Percentiles rank a stretch among this genome's conserved stretches.
phyloP scores from a whole-genome alignment of 2,113 vertebrate genomes.

The Myotis yumanensis region DNA sequence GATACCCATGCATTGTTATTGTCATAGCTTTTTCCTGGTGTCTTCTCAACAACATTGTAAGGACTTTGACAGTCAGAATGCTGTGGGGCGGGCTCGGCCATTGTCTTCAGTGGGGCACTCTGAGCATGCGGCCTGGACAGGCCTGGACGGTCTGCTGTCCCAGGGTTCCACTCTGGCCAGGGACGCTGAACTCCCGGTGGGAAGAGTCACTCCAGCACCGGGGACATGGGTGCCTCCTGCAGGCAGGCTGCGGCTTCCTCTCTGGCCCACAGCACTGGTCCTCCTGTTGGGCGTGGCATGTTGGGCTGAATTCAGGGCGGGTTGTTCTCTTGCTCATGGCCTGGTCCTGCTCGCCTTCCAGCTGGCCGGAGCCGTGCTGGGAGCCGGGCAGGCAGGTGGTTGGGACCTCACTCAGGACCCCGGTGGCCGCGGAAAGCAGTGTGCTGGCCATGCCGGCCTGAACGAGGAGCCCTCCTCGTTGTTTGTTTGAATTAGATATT shows the following conservation, averaged over 20 bases:
- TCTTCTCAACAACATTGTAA: not conserved
- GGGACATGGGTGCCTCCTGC: not conserved
- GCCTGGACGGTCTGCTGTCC: not conserved
- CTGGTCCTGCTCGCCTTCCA: accelerated
- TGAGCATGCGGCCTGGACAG: not conserved
- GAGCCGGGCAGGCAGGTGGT: not conserved
- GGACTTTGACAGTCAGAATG: not conserved
- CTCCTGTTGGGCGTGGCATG: accelerated
- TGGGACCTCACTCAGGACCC: not conserved
- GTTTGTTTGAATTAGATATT: not conserved
- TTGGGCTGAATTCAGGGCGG: not conserved
- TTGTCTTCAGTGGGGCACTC: accelerated
- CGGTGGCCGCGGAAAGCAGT: not conserved
- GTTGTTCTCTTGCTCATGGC: too few species aligned
- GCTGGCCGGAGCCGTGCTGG: accelerated
- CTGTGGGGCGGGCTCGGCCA: accelerated
- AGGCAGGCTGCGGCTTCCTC: not conserved
- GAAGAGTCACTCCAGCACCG: not conserved
- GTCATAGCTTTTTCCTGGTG: not conserved
- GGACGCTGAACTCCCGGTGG: not conserved
- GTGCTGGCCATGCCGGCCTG: not conserved
- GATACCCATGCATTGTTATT: accelerated
- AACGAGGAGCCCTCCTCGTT: not conserved
- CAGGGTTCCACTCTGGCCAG: accelerated
- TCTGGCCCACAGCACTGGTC: accelerated